Conservation (phyloP, 2,797 vertebrate genomes). For the Acipenser transmontanus region DNA sequence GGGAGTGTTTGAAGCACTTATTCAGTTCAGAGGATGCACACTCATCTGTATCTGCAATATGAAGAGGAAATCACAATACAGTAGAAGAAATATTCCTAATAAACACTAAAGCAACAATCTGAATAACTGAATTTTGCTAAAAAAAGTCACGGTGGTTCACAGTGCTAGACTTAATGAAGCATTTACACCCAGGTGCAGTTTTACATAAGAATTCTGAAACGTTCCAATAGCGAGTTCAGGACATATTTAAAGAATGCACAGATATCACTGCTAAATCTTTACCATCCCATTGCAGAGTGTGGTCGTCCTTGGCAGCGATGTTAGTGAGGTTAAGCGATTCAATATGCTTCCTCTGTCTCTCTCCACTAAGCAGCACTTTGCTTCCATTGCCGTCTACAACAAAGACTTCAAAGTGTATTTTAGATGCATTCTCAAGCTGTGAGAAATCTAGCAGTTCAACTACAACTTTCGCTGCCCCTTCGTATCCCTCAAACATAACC, state of each 20-base stretch:
- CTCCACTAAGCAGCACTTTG: constrained; percentile 15
- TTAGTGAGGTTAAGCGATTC: constrained; percentile 21
- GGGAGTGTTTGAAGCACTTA: constrained; percentile 38
- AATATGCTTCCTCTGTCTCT: constrained; percentile 33
- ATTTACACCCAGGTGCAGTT: no score
- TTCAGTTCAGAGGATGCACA: constrained; percentile 24
- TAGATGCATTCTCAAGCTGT: constrained; percentile 14
- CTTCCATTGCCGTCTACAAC: constrained; percentile 19
- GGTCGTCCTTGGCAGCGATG: constrained; percentile 25
- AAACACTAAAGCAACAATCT: no score
- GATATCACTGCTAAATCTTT: neutral
- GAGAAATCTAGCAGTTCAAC: constrained; percentile 30
- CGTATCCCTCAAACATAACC: constrained; percentile 34
- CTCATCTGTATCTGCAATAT: constrained; percentile 42
- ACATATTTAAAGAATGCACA: neutral
- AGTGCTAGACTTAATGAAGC: no score
- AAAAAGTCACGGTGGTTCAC: no score
- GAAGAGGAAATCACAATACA: no score
- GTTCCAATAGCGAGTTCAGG: no score
- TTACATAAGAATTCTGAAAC: no score
- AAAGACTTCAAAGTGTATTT: constrained; percentile 34
- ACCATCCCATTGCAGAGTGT: constrained; percentile 48
- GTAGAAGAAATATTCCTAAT: no score
- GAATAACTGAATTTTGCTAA: no score
- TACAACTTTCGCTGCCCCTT: constrained; percentile 7